Base-by-base conservation (phyloP, 2,113 vertebrate genomes). In the Ictidomys tridecemlineatus region DNA sequence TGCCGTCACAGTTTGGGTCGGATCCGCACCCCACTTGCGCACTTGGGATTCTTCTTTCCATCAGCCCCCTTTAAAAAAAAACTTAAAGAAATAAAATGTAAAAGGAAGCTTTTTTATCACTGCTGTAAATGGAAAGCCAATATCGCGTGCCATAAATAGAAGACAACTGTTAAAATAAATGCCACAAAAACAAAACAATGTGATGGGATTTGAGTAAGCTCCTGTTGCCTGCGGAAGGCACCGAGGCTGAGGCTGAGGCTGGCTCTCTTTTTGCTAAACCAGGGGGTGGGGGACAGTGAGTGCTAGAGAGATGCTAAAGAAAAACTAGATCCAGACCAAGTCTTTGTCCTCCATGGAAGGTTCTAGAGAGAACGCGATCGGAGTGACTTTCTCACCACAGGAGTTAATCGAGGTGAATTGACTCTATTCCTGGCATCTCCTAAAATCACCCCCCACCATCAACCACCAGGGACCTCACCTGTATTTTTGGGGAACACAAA, bases 91-190 rank as follows among this genome's bases (percentile, higher is more conserved):
- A 96, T 94, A 92, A 96, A 96, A 97, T 98, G 93, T 82, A 96
- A 96, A 95, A 95, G 84, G 90, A 95, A 94, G 92, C 76, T 96
- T 97, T 97, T 97, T 96, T 95, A 97, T 97, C 92, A 93, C 97
- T 97, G 95, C 96, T 80, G 96, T 95, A 97, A 97, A 96, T 82
- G 96, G 96, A 98, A 97, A 98, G 96, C 96, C 97, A 97, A 97
- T 97, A 98, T 95, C 97, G 67, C 84, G 87, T 97, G 96, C 97
- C 96, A 98, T 98, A 98, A 98, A 98, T 98, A 98, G 97, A 97
- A 98, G 97, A 97, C 97, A 98, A 98, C 96, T 97, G 97, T 96
- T 98, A 97, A 96, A 95, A 97, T 97, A 98, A 98, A 98, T 97
- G 97, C 97, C 97, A 97, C 72, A 14, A 96, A 96, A 97, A 97